Conservation (phyloP, 2,888 invertebrate genomes). For the Cephus nigrinus region DNA sequence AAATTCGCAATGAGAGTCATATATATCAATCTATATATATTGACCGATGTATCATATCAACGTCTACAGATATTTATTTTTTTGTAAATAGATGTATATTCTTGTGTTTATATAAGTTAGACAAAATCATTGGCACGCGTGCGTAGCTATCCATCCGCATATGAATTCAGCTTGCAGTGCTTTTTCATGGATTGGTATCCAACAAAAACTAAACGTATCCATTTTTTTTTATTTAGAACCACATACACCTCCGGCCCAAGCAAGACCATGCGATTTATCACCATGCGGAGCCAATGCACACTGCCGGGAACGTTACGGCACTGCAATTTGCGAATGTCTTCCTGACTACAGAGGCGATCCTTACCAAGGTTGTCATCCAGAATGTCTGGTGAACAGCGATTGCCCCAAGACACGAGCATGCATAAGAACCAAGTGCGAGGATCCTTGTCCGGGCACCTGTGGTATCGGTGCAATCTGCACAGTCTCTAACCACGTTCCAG, state of each 20-base stretch:
- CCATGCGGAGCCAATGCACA: slow-evolving; percentile 77
- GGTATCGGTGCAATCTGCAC: slow-evolving; percentile 79
- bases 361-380: slow-evolving; percentile 72
- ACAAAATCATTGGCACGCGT: not conserved
- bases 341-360: slow-evolving; percentile 77
- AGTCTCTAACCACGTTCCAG: slow-evolving; percentile 79
- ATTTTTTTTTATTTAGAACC: slow-evolving; percentile 22
- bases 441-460: slow-evolving; percentile 82
- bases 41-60: not conserved
- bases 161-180: not conserved
- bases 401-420: slow-evolving; percentile 76
- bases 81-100: not conserved
- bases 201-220: not conserved
- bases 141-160: not conserved
- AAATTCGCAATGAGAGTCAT: too few relatives aligned
- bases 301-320: slow-evolving; percentile 75
- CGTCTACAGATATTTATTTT: not conserved
- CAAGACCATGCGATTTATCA: slow-evolving; percentile 71
- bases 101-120: not conserved
- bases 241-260: slow-evolving; percentile 31
- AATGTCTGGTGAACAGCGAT: slow-evolving; percentile 80
- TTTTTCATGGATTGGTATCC: not conserved
- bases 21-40: not conserved
- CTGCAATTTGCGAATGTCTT: slow-evolving; percentile 78
- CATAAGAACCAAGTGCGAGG: slow-evolving; percentile 75